Evolutionary conservation across 2,113 vertebrate genomes (phyloP).

Genomic region (Setophaga kirtlandii): DNA sequence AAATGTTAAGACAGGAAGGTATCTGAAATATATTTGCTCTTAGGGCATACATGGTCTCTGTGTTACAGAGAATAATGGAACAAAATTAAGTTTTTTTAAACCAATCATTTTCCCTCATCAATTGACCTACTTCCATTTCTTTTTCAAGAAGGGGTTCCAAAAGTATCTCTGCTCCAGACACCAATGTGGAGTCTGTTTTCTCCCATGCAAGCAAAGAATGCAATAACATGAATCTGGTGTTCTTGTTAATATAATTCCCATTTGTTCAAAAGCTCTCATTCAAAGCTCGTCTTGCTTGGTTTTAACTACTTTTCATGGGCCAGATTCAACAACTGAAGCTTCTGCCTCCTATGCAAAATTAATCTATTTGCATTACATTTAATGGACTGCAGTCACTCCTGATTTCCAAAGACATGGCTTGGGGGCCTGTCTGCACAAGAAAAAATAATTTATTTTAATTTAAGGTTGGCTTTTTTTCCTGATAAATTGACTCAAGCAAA

Average conservation of each 20-base stretch:
- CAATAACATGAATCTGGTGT: background rate
- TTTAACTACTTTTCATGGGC: background rate
- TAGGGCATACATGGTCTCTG: background rate
- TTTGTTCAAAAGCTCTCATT: background rate
- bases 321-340: background rate
- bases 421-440: background rate
- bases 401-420: background rate
- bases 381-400: background rate
- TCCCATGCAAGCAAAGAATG: background rate
- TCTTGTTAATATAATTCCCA: background rate
- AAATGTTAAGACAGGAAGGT: background rate
- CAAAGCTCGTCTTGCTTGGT: background rate
- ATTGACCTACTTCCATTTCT: background rate
- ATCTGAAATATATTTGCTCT: background rate
- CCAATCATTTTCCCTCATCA: background rate
- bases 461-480: background rate
- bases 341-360: background rate
- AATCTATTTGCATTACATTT: background rate
- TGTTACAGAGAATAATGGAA: background rate
- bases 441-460: background rate
- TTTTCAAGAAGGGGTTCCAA: background rate
- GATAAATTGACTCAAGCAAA: background rate
- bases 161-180: background rate
- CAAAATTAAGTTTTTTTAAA: background rate
- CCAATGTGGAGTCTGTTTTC: background rate